Conservation (phyloP, 2,113 vertebrate genomes). For the Taxidea taxus region DNA sequence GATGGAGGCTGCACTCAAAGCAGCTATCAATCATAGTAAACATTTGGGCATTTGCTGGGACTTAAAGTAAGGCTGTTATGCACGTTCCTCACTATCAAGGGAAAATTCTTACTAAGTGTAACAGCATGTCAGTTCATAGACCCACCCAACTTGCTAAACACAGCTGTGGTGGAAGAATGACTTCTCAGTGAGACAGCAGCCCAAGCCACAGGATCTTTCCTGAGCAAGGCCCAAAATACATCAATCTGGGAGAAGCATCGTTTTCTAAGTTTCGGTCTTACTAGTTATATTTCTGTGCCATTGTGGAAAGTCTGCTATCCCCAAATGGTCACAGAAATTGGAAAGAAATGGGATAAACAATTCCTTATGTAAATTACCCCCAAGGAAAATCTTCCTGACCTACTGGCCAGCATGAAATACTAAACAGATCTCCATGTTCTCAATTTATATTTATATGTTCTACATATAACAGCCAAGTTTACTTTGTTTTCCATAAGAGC, state of each 20-base stretch:
- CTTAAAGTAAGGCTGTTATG: background rate
- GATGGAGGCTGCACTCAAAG: background rate
- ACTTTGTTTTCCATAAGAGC: conserved; percentile 51
- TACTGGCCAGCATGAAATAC: conserved; percentile 58
- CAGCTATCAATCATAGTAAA: background rate
- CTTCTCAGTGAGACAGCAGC: conserved; percentile 22
- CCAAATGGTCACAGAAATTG: conserved; percentile 47
- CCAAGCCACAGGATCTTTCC: conserved; percentile 36
- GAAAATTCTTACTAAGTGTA: conserved; percentile 20
- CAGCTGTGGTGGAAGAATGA: conserved; percentile 48
- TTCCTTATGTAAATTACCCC: conserved; percentile 58
- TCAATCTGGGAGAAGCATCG: background rate
- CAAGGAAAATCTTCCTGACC: conserved; percentile 62
- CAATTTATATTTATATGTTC: conserved; percentile 53
- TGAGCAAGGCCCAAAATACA: conserved; percentile 49
- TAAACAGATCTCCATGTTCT: conserved; percentile 63
- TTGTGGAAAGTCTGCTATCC: conserved; percentile 48
- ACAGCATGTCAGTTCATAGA: background rate
- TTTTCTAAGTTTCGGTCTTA: background rate
- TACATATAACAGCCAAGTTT: conserved; percentile 57
- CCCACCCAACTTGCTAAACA: conserved; percentile 38
- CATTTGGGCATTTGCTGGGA: background rate
- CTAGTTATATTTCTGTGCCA: conserved; percentile 1
- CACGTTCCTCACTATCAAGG: background rate
- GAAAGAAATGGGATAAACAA: conserved; percentile 60